Evolutionary conservation across 2,113 vertebrate species (phyloP).

Genomic region (Thryonomys swinderianus): DNA sequence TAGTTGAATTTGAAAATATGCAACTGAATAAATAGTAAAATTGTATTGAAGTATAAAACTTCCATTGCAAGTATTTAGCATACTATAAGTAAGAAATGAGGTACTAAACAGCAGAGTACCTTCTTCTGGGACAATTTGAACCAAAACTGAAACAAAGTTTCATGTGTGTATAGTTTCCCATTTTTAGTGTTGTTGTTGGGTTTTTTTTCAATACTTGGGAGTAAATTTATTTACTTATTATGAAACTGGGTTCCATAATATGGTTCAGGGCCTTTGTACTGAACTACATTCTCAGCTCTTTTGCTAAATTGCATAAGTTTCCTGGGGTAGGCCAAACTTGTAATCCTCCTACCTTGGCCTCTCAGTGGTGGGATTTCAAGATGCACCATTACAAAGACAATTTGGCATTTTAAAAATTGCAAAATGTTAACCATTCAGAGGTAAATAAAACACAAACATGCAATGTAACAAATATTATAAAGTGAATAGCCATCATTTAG

Average conservation of each 20-base stretch:
- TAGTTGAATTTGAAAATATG: background rate
- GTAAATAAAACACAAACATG: background rate
- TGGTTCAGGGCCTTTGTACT: background rate
- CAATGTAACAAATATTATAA: background rate
- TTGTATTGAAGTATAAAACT: background rate
- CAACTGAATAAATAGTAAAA: background rate
- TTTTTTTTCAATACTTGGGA: background rate
- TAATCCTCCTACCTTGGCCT: background rate
- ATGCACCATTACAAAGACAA: background rate
- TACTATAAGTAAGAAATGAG: background rate
- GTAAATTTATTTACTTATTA: background rate
- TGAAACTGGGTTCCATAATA: background rate
- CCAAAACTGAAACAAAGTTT: background rate
- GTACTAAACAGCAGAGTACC: background rate
- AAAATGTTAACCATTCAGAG: background rate
- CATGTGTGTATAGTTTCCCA: background rate
- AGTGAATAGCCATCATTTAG: background rate
- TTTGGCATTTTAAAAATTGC: background rate
- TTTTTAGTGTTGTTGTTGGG: background rate
- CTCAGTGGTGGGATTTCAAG: background rate
- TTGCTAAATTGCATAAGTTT: background rate
- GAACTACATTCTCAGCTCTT: background rate
- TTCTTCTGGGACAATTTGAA: background rate
- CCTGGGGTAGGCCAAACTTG: background rate
- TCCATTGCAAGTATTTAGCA: background rate